Conservation (phyloP, 2,797 vertebrate genomes). For the Tarsius wallacei region DNA sequence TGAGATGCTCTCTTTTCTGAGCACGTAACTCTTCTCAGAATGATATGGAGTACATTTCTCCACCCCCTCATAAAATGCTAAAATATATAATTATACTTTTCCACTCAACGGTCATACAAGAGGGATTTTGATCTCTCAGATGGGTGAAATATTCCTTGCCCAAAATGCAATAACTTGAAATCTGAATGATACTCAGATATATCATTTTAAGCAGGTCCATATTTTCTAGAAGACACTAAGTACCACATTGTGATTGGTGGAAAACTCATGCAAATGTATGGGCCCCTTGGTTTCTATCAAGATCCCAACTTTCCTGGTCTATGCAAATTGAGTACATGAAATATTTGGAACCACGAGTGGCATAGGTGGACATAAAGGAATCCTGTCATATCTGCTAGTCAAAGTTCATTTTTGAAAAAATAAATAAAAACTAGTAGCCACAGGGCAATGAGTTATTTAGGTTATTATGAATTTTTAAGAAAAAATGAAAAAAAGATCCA, state of each 20-base stretch:
- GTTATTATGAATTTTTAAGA: constrained; percentile 19
- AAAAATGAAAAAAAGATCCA: not conserved
- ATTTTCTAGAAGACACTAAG: not conserved
- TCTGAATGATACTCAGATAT: not conserved
- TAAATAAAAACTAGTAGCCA: not conserved
- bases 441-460: not conserved
- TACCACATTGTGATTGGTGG: not conserved
- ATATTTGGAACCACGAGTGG: not conserved
- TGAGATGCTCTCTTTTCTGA: not conserved
- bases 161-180: not conserved
- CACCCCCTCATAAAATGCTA: not conserved
- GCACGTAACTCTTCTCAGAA: constrained; percentile 2
- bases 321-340: not conserved
- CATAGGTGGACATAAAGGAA: not conserved
- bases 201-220: not conserved
- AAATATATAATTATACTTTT: not conserved
- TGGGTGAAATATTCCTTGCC: not conserved
- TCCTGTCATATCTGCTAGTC: not conserved
- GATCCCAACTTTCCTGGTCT: not conserved
- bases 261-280: not conserved
- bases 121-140: not conserved
- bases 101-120: not conserved
- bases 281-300: not conserved
- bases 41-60: not conserved
- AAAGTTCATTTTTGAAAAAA: constrained; percentile 1